Percentiles rank a stretch among this genome's conserved stretches.
Conservation (phyloP, 2,113 vertebrate genomes). For the Oncorhynchus gorbuscha region DNA sequence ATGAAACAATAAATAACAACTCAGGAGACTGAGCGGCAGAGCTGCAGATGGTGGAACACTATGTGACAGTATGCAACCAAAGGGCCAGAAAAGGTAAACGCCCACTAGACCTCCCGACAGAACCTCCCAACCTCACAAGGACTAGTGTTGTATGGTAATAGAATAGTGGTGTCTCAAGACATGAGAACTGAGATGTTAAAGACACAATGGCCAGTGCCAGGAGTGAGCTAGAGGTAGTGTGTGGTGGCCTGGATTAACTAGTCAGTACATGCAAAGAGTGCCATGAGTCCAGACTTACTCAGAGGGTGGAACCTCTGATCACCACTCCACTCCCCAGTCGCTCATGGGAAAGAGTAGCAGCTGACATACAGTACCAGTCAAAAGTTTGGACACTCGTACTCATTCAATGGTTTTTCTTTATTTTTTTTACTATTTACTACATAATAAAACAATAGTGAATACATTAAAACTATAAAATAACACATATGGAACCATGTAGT, state of each 20-base stretch:
- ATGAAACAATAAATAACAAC: too few relatives aligned
- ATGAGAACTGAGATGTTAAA: constrained; percentile 11
- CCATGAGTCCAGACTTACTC: constrained; percentile 1
- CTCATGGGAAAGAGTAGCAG: constrained; percentile 12
- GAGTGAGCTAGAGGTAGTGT: constrained; percentile 8
- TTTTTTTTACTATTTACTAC: too few relatives aligned
- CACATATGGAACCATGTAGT: too few relatives aligned
- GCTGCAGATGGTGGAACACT: constrained; percentile 3
- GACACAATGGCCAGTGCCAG: constrained; percentile 17
- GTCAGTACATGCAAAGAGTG: constrained; percentile 6
- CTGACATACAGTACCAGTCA: constrained; percentile 13
- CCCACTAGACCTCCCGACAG: neutral
- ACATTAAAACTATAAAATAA: too few relatives aligned
- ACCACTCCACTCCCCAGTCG: neutral
- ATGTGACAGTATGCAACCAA: neutral
- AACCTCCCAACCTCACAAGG: constrained; percentile 3
- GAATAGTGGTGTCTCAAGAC: neutral
- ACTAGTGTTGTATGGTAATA: constrained; percentile 2
- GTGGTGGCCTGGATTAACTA: constrained; percentile 10
- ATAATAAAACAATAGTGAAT: too few relatives aligned
- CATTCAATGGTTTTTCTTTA: too few relatives aligned
- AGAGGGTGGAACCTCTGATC: constrained; percentile 9
- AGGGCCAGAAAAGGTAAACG: neutral
- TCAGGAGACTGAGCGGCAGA: neutral
- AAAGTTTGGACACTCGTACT: too few relatives aligned